Evolutionary conservation across 2,797 vertebrate species (phyloP), one percentile per base, ranked within the genome.

Genomic region (Gambelia wislizenii): DNA sequence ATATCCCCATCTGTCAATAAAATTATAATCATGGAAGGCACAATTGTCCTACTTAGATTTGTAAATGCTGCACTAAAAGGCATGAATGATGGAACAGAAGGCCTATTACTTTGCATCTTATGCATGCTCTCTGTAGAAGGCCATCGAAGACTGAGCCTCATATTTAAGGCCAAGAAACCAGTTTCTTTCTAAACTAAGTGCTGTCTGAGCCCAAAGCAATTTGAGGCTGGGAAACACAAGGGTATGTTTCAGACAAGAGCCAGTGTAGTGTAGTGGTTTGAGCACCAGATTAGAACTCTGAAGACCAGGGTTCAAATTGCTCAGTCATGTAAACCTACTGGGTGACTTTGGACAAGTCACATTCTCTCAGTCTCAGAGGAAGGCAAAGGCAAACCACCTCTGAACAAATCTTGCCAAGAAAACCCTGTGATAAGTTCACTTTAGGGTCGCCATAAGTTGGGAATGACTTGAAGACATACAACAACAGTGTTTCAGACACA

Each of bases 1-100:
- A 96, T 95, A 95, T 96, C 94, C 94, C 94, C 93, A 94, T 94
- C 93, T 95, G 94, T 96, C 96, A 95, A 96, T 96, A 96, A 96
- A 96, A 96, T 96, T 94, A 96, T 96, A 93, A 95, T 96, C 91
- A 91, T 0, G 30, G 91, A 95, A 94, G 93, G 91, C 89, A 93
- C 91, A 93, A 95, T 95, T 95, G 94, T 94, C 87, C 54, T 95
- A 93, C 93, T 94, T 95, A n/a, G 85, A 92, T 93, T 95, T 95
- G 94, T 94, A 91, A 95, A 95, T 88, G 94, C 93, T 89, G 92
- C 89, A 52, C 2, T 1, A 89, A 91, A 94, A 93, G 91, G 89
- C 91, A 93, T 86, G 92, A 94, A 82, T 76, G 93, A 92, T 92
- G 10, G 95, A 92, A 94, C 92, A 94, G 91, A 93, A 88, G 84